Evolutionary conservation across 2,888 invertebrate species (phyloP).

Genomic region (Apamea sordens): DNA sequence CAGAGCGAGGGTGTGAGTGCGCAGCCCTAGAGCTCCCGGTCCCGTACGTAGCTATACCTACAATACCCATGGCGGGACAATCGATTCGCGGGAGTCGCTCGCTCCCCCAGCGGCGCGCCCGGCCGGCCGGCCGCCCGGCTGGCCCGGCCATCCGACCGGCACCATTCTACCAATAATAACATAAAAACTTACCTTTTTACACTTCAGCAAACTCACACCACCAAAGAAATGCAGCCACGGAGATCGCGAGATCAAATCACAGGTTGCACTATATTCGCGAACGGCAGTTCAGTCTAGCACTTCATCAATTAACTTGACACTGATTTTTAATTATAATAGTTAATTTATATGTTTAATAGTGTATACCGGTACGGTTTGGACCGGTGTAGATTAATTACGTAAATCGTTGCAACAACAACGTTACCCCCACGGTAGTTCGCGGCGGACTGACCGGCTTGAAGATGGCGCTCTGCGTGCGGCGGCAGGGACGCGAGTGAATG

Average conservation of each 20-base stretch:
- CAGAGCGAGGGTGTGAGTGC: conserved; percentile 80
- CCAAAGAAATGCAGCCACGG: conserved; percentile 85
- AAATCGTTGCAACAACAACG: conserved; percentile 71
- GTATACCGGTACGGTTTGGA: conserved; percentile 75
- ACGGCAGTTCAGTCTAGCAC: conserved; percentile 77
- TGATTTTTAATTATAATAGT: conserved; percentile 71
- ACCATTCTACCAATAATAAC: conserved; percentile 74
- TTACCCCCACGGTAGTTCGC: conserved; percentile 84
- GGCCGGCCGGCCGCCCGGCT: conserved; percentile 62
- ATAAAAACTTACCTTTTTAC: conserved; percentile 88
- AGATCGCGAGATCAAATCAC: conserved; percentile 86
- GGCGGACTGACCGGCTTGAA: conserved; percentile 87
- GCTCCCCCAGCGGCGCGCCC: conserved; percentile 81
- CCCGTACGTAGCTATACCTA: conserved; percentile 66
- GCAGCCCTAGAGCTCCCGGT: conserved; percentile 67
- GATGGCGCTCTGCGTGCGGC: conserved; percentile 81
- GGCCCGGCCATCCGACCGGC: conserved; percentile 74
- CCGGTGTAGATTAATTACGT: conserved; percentile 75
- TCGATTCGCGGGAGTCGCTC: conserved; percentile 84
- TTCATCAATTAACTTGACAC: conserved; percentile 83
- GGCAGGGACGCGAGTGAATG: conserved; percentile 81
- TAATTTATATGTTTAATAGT: conserved; percentile 70
- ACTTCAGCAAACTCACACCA: conserved; percentile 84
- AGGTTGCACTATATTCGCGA: conserved; percentile 82
- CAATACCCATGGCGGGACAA: conserved; percentile 78